Conservation (phyloP, 2,888 invertebrate species). For the Tinea trinotella region DNA sequence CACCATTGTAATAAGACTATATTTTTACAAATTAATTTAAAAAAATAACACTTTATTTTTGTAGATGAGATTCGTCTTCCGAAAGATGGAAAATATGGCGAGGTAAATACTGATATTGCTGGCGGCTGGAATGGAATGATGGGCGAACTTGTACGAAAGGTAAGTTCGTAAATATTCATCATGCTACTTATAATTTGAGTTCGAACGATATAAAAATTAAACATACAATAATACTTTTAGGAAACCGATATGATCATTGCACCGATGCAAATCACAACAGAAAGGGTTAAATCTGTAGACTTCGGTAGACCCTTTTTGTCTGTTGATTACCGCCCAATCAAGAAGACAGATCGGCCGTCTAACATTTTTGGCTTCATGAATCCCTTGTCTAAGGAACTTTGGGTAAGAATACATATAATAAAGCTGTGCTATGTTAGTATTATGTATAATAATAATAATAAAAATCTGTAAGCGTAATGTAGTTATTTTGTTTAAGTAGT, state of each 20-base stretch:
- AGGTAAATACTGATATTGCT: slow-evolving; percentile 81
- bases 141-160: slow-evolving; percentile 88
- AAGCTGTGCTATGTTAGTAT: background rate
- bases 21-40: background rate
- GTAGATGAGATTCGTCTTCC: slow-evolving; percentile 89
- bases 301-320: slow-evolving; percentile 99
- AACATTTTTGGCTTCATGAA: slow-evolving; percentile 97
- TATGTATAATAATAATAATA: background rate
- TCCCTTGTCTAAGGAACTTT: slow-evolving; percentile 95
- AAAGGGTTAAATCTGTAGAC: slow-evolving; percentile 94
- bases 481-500: no score
- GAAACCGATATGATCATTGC: slow-evolving; percentile 97
- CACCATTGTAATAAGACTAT: background rate
- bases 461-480: background rate
- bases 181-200: no score
- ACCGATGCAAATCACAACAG: slow-evolving; percentile 93
- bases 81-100: slow-evolving; percentile 90
- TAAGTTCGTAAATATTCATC: slow-evolving; percentile 57
- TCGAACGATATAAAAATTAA: no score
- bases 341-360: slow-evolving; percentile 84
- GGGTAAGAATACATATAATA: slow-evolving; percentile 79
- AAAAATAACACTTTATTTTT: slow-evolving; percentile 29
- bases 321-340: slow-evolving; percentile 95
- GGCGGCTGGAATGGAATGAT: slow-evolving; percentile 96
- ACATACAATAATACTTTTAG: slow-evolving; percentile 74